Base-by-base conservation (phyloP, 2,797 vertebrate species). In the Spinibarbus caldwelli region DNA sequence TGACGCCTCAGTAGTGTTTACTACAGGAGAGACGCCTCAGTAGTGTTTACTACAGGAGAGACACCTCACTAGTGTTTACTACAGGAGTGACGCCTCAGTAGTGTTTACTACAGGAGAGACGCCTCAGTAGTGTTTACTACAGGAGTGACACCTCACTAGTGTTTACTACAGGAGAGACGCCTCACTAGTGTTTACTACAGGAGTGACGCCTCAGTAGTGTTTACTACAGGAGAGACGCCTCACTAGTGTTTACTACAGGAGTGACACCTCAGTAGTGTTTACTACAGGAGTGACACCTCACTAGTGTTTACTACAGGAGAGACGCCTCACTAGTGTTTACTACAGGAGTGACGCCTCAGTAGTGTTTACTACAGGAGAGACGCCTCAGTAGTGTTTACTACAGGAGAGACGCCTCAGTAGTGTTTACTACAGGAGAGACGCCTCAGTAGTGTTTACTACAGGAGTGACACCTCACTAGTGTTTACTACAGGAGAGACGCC, bases 91-190 rank as follows among this genome's bases (percentile, higher is more conserved):
- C n/a, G n/a, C n/a, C 31, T 29, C 14, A 64, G 54, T 31, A 64
- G 6, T 87, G 41, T 82, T 52, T 78, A 47, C 84, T 80, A 85
- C 87, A 93, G 97, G 91, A 96, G 94, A n/a, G n/a, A n/a, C n/a
- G n/a, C n/a, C 31, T 29, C 14, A 64, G 54, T 31, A 64, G 6
- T 87, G 41, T 82, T 52, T 78, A 47, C 84, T 80, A 85, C 87
- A 93, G 97, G 91, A 96, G 94, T 23, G n/a, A n/a, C n/a, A n/a
- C n/a, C 31, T 29, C 14, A 64, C 23, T 31, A 64, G 6, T 87
- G 41, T 82, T 52, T 78, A 47, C 84, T 80, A 85, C 87, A 93
- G 97, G 91, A 96, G 94, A n/a, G n/a, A n/a, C n/a, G n/a, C n/a
- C 31, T 29, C 14, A 64, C 23, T 31, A 64, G 6, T 87, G 41